phyloP scores from a whole-genome alignment of 2,113 vertebrate genomes.

The human region GRCh38 chr16:22646501-22647000 shows the following conservation, averaged over 20 bases:
- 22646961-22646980: background rate
- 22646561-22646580: background rate
- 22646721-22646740: background rate
- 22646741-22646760: background rate
- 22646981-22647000: background rate
- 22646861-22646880: background rate
- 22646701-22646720: background rate
- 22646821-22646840: background rate
- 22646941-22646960: background rate
- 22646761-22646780: background rate
- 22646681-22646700: background rate
- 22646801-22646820: background rate
- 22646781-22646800: background rate
- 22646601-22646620: background rate
- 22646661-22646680: background rate
- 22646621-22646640: background rate
- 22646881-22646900: too few species aligned
- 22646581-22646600: background rate
- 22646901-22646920: background rate
- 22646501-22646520: background rate
- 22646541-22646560: background rate
- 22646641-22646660: background rate
- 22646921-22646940: background rate
- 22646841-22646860: background rate
- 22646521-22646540: background rate